These are phyloP conservation scores for Phyllotreta striolata DNA, from an alignment of 2,888 invertebrate species.

Conservation along the genomic window DNA sequence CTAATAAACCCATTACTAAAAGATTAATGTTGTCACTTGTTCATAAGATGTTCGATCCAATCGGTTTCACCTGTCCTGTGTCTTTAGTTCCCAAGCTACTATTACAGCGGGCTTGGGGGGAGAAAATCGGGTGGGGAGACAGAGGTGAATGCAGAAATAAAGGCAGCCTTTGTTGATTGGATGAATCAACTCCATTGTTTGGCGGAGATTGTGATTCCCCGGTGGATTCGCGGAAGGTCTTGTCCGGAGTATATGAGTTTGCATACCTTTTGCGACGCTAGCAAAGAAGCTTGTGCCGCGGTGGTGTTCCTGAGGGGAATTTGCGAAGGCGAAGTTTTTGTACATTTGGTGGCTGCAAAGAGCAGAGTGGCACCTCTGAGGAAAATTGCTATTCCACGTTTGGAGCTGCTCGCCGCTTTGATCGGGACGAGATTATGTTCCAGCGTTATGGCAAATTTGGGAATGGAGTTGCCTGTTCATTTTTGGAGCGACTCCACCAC, in stretches of 20 bases:
- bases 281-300: conserved; percentile 45
- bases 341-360: conserved; percentile 32
- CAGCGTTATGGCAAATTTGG: conserved; percentile 4
- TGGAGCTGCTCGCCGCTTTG: conserved; percentile 34
- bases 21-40: conserved; percentile 26
- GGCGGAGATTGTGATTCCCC: not conserved
- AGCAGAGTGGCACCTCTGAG: conserved; percentile 23
- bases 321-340: conserved; percentile 4
- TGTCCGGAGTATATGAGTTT: conserved; percentile 17
- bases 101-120: conserved; percentile 32
- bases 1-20: conserved; percentile 19
- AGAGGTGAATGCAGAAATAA: conserved; percentile 14
- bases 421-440: conserved; percentile 39
- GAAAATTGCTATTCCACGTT: conserved; percentile 35
- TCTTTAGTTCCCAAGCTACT: conserved; percentile 35
- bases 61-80: conserved; percentile 34
- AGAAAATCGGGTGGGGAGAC: too few relatives aligned
- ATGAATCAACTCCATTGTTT: not conserved
- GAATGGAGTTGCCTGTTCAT: conserved; percentile 15
- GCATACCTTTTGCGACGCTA: conserved; percentile 37
- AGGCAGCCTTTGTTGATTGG: not conserved
- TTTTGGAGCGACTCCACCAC: conserved; percentile 49
- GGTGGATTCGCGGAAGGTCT: not conserved
- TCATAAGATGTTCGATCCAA: conserved; percentile 36
- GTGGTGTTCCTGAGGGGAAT: conserved; percentile 29